A percentile compares a stretch with the other conserved stretches of the same genome.
phyloP scores from a whole-genome alignment of 2,113 vertebrate species.

The Cairina moschata region DNA sequence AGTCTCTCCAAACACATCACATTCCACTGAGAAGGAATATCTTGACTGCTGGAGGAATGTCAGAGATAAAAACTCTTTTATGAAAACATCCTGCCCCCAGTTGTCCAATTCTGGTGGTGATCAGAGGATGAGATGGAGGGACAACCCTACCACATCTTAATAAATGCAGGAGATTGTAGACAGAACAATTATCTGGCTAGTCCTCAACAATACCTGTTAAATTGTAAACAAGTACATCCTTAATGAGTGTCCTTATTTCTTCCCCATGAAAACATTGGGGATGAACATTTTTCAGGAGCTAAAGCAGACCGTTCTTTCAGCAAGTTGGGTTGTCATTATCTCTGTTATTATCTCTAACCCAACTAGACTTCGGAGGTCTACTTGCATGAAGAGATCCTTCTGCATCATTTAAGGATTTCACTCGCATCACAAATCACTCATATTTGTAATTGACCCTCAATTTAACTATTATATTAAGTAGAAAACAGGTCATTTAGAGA shows the following conservation, averaged over 20 bases:
- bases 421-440: not conserved
- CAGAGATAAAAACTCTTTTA: not conserved
- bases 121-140: not conserved
- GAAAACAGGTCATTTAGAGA: not conserved
- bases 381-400: not conserved
- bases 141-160: not conserved
- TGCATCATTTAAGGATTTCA: not conserved
- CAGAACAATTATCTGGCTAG: not conserved
- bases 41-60: not conserved
- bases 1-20: not conserved
- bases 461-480: not conserved
- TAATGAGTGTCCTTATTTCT: not conserved
- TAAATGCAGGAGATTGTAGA: not conserved
- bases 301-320: not conserved
- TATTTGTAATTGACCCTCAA: not conserved
- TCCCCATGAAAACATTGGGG: not conserved
- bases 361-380: not conserved
- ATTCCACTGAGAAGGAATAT: not conserved
- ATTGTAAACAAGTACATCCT: not conserved
- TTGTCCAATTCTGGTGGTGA: not conserved
- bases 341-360: not conserved
- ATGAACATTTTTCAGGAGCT: not conserved
- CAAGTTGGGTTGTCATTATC: not conserved
- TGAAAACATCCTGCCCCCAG: not conserved
- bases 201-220: not conserved